phyloP scores from a whole-genome alignment of 2,113 vertebrate genomes.

The Okapia johnstoni region DNA sequence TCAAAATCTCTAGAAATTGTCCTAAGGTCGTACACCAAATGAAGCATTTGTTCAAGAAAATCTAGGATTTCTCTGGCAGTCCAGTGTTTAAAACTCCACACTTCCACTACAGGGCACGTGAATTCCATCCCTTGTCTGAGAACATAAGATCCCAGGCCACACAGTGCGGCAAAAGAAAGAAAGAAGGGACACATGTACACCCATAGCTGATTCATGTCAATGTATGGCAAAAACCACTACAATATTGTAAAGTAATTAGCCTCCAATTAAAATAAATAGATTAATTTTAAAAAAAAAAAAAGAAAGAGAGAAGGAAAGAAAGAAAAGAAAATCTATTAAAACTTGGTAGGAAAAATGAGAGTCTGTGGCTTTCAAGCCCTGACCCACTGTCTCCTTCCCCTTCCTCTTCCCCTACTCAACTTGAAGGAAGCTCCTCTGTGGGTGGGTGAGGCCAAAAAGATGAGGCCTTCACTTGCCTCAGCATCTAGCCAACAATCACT shows the following conservation, averaged over 20 bases:
- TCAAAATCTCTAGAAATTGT: neutral
- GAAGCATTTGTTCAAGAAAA: neutral
- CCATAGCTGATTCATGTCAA: no score
- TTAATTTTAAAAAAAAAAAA: neutral
- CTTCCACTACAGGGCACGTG: no score
- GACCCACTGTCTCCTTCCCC: neutral
- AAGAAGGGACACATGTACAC: no score
- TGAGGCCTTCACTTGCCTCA: neutral
- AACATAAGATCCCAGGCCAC: no score
- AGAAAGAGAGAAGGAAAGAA: neutral
- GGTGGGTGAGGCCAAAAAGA: neutral
- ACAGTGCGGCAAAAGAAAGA: no score
- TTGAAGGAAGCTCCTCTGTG: neutral
- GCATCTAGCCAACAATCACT: neutral
- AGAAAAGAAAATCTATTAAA: neutral
- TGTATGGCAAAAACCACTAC: no score
- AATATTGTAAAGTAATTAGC: no score
- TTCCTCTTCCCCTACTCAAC: neutral
- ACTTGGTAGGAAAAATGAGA: neutral
- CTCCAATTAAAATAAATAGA: neutral
- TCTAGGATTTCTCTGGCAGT: no score
- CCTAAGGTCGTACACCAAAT: neutral
- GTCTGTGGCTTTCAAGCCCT: neutral
- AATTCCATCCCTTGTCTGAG: no score
- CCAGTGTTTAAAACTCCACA: no score